Evolutionary conservation across 2,113 vertebrate species (phyloP).

Genomic region (Spizaetus ornatus): DNA sequence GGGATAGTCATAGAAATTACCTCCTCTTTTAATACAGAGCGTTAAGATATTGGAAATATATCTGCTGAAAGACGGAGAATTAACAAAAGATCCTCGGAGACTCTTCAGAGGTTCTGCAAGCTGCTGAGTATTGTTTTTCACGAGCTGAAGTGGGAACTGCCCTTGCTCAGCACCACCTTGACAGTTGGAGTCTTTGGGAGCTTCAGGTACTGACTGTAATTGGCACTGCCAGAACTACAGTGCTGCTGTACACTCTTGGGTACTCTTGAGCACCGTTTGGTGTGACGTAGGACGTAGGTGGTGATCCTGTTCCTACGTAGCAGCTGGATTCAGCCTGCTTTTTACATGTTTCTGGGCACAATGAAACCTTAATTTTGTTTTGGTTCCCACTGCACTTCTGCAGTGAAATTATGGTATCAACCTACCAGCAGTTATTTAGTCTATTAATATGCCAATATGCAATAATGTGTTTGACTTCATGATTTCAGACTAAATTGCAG

Average conservation of each 20-base stretch:
- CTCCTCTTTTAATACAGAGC: background rate
- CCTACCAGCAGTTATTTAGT: background rate
- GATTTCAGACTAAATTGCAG: background rate
- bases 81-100: background rate
- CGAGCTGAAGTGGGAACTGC: background rate
- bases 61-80: background rate
- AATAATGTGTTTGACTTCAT: background rate
- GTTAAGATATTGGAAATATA: background rate
- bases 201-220: background rate
- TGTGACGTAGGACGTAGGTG: background rate
- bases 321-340: background rate
- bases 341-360: background rate
- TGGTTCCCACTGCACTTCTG: background rate
- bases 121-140: background rate
- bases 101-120: background rate
- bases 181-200: background rate
- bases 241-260: background rate
- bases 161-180: background rate
- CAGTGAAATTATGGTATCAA: background rate
- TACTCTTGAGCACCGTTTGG: background rate
- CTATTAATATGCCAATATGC: background rate
- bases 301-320: background rate
- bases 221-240: background rate
- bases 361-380: background rate
- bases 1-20: background rate